Percentiles rank a stretch among this genome's conserved stretches.
These are phyloP conservation scores for Andrena chrysosceles DNA, from an alignment of 2,888 invertebrate genomes.

Conservation along the genomic window DNA sequence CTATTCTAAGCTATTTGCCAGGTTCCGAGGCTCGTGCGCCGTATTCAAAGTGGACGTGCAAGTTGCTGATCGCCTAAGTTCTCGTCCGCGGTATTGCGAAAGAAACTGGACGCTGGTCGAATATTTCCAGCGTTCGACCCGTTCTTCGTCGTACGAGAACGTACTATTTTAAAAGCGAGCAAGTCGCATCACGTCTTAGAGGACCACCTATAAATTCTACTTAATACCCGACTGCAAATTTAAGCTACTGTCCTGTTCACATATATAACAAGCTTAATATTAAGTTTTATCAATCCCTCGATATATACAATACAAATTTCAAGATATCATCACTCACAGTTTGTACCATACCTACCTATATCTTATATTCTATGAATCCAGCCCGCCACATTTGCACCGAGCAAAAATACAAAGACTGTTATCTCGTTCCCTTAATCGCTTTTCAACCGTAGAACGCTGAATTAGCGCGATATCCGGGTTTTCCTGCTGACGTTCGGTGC, in stretches of 20 bases:
- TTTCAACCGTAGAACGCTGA: neutral
- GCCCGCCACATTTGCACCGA: no score
- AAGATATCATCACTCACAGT: no score
- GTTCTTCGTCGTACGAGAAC: neutral
- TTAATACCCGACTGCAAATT: no score
- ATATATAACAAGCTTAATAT: no score
- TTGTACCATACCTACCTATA: no score
- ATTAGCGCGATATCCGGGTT: neutral
- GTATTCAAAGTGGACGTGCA: neutral
- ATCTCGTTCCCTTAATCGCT: neutral
- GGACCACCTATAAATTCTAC: no score
- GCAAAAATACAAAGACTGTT: neutral
- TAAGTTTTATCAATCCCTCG: no score
- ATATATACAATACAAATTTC: no score
- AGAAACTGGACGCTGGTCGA: neutral
- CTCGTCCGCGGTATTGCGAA: neutral
- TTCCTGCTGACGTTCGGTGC: neutral
- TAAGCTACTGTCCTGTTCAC: no score
- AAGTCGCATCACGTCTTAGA: neutral
- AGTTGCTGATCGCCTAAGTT: constrained; percentile 2
- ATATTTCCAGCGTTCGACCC: neutral
- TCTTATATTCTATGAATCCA: no score
- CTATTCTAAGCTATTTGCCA: neutral
- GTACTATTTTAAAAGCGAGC: neutral
- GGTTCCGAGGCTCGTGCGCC: neutral